Evolutionary conservation across 1,140 invertebrate species (phyloP), one percentile per base, ranked within the genome.

Genomic region (Caerostris extrusa): DNA sequence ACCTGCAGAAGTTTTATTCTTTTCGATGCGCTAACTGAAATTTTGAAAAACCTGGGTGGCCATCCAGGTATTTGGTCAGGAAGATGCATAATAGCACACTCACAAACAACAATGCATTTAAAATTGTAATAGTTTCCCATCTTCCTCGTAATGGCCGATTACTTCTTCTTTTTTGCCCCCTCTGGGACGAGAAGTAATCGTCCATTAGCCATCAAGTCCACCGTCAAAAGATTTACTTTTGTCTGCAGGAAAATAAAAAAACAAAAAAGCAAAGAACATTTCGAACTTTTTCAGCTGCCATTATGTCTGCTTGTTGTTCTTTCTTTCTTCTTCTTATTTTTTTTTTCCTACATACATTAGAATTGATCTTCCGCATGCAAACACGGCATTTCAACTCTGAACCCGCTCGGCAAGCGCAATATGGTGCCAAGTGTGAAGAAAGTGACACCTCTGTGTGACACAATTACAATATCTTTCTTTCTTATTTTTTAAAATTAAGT

Each of bases 391-490:
- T 64, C 17, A 64, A 10, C 71, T 34, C 53, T 77, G 50, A 19
- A 53, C 10, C 34, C 14, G 19, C n/a, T 17, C 8, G 17, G 61
- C 12, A 14, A 64, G 17, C 61, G 12, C 61, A 64, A 14, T 64
- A 77, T 77, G 50, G 71, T 12, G 71, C 69, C 50, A 53, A 77
- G 7, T 50, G 69, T 50, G 34, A 71, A 71, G 69, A 77, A 34
- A 77, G 71, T 53, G 71, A 77, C 71, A 77, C 71, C 71, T 77
- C 71, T 53, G 3, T 77, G 71, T 77, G 71, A 77, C 71, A 77
- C 71, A 77, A 77, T 77, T 77, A 5, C 3, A 14, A 50, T 8
- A 5, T 12, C 19, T 77, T 77, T 34, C 34, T 50, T 71, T 64
- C 17, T 61, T 17, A 14, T 10, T 10, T 17, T 64, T 64, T 34